Base-by-base conservation (phyloP, 2,113 vertebrate species). In the Periophthalmus modestus region DNA sequence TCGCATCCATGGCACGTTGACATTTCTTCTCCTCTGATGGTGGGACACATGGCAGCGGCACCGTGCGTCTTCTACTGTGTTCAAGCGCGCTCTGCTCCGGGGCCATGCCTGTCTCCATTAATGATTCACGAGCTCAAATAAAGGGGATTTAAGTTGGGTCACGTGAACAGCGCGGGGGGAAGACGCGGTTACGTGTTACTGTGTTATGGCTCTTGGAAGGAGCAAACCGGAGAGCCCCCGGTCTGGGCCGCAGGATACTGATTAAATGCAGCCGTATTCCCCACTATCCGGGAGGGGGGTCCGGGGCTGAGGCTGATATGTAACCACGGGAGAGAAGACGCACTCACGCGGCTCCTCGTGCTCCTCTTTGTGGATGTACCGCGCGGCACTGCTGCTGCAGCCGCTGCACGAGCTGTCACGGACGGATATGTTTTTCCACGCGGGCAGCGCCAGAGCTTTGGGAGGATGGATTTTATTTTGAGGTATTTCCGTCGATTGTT, bases 401-500 rank as follows among this genome's bases (percentile, higher is more conserved):
- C 52, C 21, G 54, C 55, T 24, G 55, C 57, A 14, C 24, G 59
- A 62, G 18, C 89, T 93, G 89, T 90, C 91, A 92, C 87, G 90
- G 89, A 94, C 91, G 91, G 92, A 92, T 93, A 89, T 93, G 91
- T 92, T 94, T 93, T 92, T 92, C 86, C 79, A 88, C 87, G 87
- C 80, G 83, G 89, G 90, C 86, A 82, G 80, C 91, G 82, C 78
- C 69, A 66, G 55, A 89, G 87, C 85, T 88, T 83, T 81, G 90
- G 84, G 94, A 97, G 95, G 95, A 99, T 98, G 97, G 96, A 97
- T 97, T 97, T 96, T 97, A 97, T 98, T 97, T 97, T 97, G 96
- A 98, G 96, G 96, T 98, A 98, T 97, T 98, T 99, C 96, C 95
- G 95, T 91, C 95, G 93, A 98, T 98, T 99, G 96, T 98, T 98